These are phyloP conservation scores for Poecilia latipinna DNA, from an alignment of 2,113 vertebrate genomes.

Conservation along the genomic window DNA sequence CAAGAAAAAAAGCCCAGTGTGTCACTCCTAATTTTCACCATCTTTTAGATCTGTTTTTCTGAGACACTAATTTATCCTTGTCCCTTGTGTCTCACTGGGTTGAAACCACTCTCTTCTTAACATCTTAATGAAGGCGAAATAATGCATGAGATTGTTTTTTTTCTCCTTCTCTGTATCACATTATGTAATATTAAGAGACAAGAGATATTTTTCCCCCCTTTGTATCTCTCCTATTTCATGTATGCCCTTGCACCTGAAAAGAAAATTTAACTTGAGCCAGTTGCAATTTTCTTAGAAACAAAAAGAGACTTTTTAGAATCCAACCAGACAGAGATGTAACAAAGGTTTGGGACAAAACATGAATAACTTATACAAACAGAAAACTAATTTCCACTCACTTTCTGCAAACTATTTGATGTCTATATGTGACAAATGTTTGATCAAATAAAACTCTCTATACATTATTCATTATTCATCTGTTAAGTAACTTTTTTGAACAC, in stretches of 20 bases:
- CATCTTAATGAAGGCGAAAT: conserved; percentile 66
- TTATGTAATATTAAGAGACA: conserved; percentile 58
- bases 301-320: neutral
- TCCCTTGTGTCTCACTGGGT: conserved; percentile 32
- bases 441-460: neutral
- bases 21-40: conserved; percentile 40
- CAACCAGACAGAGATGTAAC: conserved; percentile 13
- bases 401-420: conserved; percentile 22
- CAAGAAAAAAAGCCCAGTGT: conserved; percentile 37
- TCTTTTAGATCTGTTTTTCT: conserved; percentile 30
- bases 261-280: conserved; percentile 38
- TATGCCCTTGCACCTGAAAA: conserved; percentile 56
- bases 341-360: no score
- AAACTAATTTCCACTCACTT: neutral
- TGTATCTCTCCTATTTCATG: conserved; percentile 44
- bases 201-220: conserved; percentile 31
- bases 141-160: conserved; percentile 59
- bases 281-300: conserved; percentile 36
- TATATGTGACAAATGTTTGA: conserved; percentile 8
- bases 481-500: conserved; percentile 22
- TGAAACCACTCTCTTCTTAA: conserved; percentile 23
- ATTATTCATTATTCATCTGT: conserved; percentile 30
- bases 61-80: conserved; percentile 37
- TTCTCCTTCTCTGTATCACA: conserved; percentile 43
- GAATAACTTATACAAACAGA: no score